Evolutionary conservation across 2,888 invertebrate species (phyloP), one percentile per base, ranked within the genome.

Genomic region (Nipponacmea schrenckii): DNA sequence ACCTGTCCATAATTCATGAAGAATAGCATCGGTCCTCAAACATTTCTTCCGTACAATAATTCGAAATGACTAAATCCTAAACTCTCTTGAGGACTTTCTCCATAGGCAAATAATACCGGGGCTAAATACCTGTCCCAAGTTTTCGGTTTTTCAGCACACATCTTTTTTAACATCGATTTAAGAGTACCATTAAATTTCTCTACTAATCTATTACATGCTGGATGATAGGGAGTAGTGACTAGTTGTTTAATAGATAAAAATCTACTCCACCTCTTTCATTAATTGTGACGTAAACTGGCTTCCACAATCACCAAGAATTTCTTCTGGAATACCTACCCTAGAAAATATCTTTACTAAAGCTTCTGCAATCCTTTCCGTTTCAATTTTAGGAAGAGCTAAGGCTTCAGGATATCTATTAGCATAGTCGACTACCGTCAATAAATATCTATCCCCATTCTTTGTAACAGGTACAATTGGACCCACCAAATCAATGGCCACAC

Each of bases 271-370:
- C 62, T 77, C 75, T 62, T 20, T 31, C 77, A 77, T 79, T 10
- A 76, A 48, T 4, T 72, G 71, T 14, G 77, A 76, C 2, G 73
- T 76, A 64, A 79, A 80, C n/a, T n/a, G n/a, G n/a, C n/a, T n/a
- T n/a, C n/a, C n/a, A n/a, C n/a, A n/a, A n/a, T n/a, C n/a, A n/a
- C n/a, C n/a, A n/a, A n/a, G n/a, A n/a, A n/a, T n/a, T n/a, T n/a
- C n/a, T n/a, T n/a, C n/a, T n/a, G n/a, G n/a, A n/a, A n/a, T n/a
- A n/a, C n/a, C n/a, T n/a, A n/a, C n/a, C n/a, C n/a, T n/a, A n/a
- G n/a, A n/a, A n/a, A n/a, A n/a, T n/a, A n/a, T n/a, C n/a, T n/a
- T n/a, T n/a, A n/a, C n/a, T n/a, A n/a, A n/a, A n/a, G n/a, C n/a
- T n/a, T n/a, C n/a, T n/a, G n/a, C n/a, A n/a, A n/a, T n/a, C n/a